These are phyloP conservation scores for Aeoliscus strigatus DNA, from an alignment of 2,797 vertebrate genomes.

Conservation along the genomic window DNA sequence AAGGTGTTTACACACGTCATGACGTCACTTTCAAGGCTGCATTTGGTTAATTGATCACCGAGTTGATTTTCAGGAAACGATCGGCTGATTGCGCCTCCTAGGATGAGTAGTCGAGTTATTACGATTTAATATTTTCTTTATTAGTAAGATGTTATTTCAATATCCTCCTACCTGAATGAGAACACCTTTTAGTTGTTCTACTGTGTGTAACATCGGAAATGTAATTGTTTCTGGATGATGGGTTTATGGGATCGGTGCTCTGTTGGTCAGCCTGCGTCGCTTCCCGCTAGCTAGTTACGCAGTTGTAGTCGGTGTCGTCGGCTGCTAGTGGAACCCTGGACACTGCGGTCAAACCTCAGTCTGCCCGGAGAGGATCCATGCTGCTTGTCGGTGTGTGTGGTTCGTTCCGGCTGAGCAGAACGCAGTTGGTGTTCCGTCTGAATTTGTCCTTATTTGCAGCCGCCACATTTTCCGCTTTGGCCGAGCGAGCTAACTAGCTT, in stretches of 20 bases:
- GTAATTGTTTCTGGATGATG: not conserved
- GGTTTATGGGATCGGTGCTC: constrained; percentile 37
- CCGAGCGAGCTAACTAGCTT: constrained; percentile 54
- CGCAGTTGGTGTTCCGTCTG: constrained; percentile 27
- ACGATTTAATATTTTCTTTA: no score
- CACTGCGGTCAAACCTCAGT: constrained; percentile 28
- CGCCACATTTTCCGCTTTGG: constrained; percentile 43
- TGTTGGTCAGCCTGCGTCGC: constrained; percentile 32
- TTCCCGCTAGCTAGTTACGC: constrained; percentile 64
- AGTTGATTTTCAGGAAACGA: no score
- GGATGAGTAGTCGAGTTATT: no score
- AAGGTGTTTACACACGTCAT: no score
- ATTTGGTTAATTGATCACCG: no score
- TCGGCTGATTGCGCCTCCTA: no score
- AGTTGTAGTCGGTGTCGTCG: constrained; percentile 44
- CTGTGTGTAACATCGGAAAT: no score
- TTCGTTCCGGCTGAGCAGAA: not conserved
- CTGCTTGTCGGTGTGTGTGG: constrained; percentile 1
- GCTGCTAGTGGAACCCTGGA: constrained; percentile 46
- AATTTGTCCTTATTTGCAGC: constrained; percentile 2
- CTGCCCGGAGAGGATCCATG: constrained; percentile 11
- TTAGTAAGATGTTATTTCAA: no score
- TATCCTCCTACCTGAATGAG: no score
- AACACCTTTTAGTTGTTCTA: no score
- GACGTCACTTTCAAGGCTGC: no score